Conservation (phyloP, 2,888 invertebrate genomes). For the Coleophora flavipennella region DNA sequence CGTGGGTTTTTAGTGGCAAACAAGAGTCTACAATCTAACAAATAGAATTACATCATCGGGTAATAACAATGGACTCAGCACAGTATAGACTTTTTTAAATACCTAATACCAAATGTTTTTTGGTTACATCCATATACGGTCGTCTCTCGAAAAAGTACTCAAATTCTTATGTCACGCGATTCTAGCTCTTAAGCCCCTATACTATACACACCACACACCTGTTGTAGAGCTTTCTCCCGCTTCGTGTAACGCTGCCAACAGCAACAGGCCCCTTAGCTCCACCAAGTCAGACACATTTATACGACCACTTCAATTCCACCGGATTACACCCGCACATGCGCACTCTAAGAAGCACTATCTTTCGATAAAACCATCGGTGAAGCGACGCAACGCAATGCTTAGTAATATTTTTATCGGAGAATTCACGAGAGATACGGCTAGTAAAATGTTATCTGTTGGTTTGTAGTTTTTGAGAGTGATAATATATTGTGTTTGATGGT, state of each 20-base stretch:
- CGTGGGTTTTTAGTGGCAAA: too few relatives aligned
- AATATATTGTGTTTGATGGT: background rate
- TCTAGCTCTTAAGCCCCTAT: constrained; percentile 15
- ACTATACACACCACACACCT: constrained; percentile 24
- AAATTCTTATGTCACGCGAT: constrained; percentile 12
- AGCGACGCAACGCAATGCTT: background rate
- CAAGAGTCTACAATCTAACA: too few relatives aligned
- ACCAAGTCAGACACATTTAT: constrained; percentile 15
- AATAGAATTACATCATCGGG: too few relatives aligned
- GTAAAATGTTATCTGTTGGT: background rate
- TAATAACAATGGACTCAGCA: too few relatives aligned
- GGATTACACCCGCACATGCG: constrained; percentile 36
- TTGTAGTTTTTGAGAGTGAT: background rate
- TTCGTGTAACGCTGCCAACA: constrained; percentile 20
- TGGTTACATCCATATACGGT: too few relatives aligned
- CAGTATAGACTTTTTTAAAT: too few relatives aligned
- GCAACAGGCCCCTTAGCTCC: constrained; percentile 11
- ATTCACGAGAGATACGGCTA: too few relatives aligned
- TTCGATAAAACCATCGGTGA: background rate
- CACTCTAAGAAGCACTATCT: constrained; percentile 14
- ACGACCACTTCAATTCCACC: constrained; percentile 16
- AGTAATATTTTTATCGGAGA: too few relatives aligned
- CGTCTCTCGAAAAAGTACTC: too few relatives aligned
- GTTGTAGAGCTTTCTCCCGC: constrained; percentile 21
- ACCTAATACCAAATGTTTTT: too few relatives aligned